Conservation (phyloP, 35 echinoderm and acorn worm species). For the Patiria miniata region DNA sequence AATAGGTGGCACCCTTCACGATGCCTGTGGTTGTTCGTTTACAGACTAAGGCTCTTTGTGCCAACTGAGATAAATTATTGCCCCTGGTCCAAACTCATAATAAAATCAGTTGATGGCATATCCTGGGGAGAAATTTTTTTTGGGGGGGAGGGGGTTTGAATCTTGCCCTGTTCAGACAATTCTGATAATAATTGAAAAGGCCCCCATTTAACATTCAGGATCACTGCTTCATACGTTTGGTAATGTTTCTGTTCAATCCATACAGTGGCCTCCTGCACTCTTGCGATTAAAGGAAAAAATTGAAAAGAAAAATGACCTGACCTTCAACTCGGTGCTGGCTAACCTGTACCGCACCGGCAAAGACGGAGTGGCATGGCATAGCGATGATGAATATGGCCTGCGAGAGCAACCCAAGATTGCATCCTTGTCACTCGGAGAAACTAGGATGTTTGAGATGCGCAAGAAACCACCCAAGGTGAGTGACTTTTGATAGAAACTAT, state of each 20-base stretch:
- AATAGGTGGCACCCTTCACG: no score
- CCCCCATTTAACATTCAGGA: no score
- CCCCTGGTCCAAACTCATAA: no score
- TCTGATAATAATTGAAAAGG: no score
- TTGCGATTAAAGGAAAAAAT: constrained; percentile 56
- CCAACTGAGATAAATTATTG: no score
- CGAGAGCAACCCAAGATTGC: constrained; percentile 79
- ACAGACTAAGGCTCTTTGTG: no score
- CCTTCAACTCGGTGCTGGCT: constrained; percentile 83
- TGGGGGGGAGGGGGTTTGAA: no score
- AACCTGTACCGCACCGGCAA: constrained; percentile 74
- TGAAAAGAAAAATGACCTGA: constrained; percentile 32
- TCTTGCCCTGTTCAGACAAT: no score
- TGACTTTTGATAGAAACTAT: background rate
- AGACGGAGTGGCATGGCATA: constrained; percentile 92
- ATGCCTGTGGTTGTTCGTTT: no score
- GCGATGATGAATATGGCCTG: constrained; percentile 86
- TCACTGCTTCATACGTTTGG: no score
- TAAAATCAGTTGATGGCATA: no score
- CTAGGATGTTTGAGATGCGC: constrained; percentile 82
- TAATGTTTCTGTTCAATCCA: background rate
- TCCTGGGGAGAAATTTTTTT: no score
- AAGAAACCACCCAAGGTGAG: constrained; percentile 55
- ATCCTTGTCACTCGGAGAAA: constrained; percentile 84
- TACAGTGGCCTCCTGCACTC: constrained; percentile 74